Conservation (phyloP, 2,888 invertebrate genomes). For the Metacarcinus magister region DNA sequence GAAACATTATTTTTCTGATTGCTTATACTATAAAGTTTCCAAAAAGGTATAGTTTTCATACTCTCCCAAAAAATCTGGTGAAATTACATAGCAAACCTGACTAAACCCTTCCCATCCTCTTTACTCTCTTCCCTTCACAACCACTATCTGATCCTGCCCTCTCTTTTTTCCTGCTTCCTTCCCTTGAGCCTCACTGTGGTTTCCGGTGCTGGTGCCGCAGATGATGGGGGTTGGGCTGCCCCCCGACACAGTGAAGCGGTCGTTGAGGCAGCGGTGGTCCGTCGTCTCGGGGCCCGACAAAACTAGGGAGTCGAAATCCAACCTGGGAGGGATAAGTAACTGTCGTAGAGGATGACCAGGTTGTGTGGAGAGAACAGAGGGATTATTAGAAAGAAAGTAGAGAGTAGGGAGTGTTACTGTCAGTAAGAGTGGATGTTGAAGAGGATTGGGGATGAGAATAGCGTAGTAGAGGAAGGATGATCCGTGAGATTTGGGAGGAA, state of each 20-base stretch:
- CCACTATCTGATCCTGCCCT: background rate
- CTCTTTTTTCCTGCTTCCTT: background rate
- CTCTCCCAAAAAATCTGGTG: slow-evolving; percentile 66
- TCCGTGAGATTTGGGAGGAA: too few species aligned
- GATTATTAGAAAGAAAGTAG: background rate
- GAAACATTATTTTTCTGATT: slow-evolving; percentile 74
- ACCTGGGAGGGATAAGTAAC: slow-evolving; percentile 84
- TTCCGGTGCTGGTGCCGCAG: slow-evolving; percentile 92
- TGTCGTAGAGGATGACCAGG: background rate
- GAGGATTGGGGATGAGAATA: background rate
- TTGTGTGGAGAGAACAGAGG: background rate
- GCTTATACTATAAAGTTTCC: slow-evolving; percentile 76
- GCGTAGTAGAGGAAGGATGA: too few species aligned
- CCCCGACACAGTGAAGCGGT: slow-evolving; percentile 94
- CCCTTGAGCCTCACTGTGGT: slow-evolving; percentile 87
- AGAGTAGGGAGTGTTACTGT: background rate
- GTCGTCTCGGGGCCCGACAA: slow-evolving; percentile 90
- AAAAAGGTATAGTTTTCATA: slow-evolving; percentile 71
- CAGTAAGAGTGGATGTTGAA: background rate
- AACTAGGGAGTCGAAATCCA: slow-evolving; percentile 92
- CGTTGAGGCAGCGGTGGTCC: slow-evolving; percentile 92
- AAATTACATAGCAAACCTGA: background rate
- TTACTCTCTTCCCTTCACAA: background rate
- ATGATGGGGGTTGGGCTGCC: slow-evolving; percentile 90
- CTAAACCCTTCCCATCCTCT: background rate